Evolutionary conservation across 92 coral and sea anemone species (phyloP), one percentile per base, ranked within the genome.

Genomic region (Porites evermanni): DNA sequence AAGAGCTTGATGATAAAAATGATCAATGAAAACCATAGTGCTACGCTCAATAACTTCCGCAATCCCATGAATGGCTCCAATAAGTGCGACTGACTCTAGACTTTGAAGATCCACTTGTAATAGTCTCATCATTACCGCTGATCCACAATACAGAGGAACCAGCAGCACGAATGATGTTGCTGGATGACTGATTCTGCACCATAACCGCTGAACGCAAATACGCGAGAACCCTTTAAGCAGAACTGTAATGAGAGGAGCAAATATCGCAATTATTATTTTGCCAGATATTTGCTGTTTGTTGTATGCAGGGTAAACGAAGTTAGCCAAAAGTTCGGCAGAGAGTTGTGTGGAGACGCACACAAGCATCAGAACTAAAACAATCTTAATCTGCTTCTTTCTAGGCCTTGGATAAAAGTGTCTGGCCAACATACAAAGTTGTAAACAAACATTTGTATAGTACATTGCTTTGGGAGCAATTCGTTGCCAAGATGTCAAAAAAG

Each of bases 21-120:
- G 72, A 29, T 67, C 72, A 3, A 20, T 20, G 12, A 67, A 29
- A 67, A 29, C 72, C 72, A 67, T 67, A 16, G 72, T 67, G 72
- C 72, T 67, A 20, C 72, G 72, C n/a, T 67, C 72, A 67, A 67
- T 12, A 9, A 67, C 72, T 29, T 67, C 72, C 18, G 44, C 72
- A 20, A 67, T 29, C 10, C 72, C 72, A 67, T 67, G 72, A 29
- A 67, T 67, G 2, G 0, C 72, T 29, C 26, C 72, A 11, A 67
- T 20, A 9, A 67, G 44, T 20, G 72, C 72, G 11, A 67, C n/a
- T 20, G 44, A 29, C n/a, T 67, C 44, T 16, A 67, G 18, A 67
- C 44, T 29, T 20, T 29, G 12, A 67, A 67, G 72, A 29, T 29
- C 44, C 44, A 29, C 72, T 67, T 67, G 72, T 20, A 67, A 29